Conservation (phyloP, 2,888 invertebrate species). For the Cyclophora punctaria region DNA sequence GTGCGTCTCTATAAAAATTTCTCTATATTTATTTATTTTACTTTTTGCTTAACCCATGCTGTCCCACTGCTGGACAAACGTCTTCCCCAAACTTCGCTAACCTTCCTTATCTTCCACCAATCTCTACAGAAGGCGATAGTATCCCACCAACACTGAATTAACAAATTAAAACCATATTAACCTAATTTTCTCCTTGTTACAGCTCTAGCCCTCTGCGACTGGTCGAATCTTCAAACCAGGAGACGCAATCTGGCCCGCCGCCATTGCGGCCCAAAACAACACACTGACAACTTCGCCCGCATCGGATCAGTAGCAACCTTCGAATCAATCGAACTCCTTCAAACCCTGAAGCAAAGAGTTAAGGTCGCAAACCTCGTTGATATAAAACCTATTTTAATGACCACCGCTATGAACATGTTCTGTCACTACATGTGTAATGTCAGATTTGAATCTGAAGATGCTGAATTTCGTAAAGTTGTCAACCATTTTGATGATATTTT, state of each 20-base stretch:
- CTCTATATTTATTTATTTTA: too few relatives aligned
- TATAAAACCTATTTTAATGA: constrained; percentile 82
- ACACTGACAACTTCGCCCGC: constrained; percentile 81
- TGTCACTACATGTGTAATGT: constrained; percentile 90
- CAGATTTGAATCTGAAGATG: constrained; percentile 81
- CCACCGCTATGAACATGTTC: constrained; percentile 89
- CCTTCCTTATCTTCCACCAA: too few relatives aligned
- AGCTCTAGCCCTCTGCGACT: constrained; percentile 92
- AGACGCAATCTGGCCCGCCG: constrained; percentile 85
- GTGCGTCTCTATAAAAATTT: too few relatives aligned
- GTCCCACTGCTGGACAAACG: too few relatives aligned
- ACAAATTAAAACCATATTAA: background rate
- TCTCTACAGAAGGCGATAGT: too few relatives aligned
- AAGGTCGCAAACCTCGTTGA: constrained; percentile 58
- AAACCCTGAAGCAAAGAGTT: constrained; percentile 66
- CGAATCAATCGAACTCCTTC: constrained; percentile 78
- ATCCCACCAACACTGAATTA: too few relatives aligned
- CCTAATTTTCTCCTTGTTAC: constrained; percentile 17
- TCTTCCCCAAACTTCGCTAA: too few relatives aligned
- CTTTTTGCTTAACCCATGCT: too few relatives aligned
- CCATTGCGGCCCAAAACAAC: constrained; percentile 86
- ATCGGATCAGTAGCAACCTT: constrained; percentile 82
- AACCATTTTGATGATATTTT: constrained; percentile 89
- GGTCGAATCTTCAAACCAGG: constrained; percentile 87
- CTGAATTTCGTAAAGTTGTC: constrained; percentile 80